Evolutionary conservation across 64 coral and sea anemone species (phyloP).

Genomic region (Trachythela sp.): DNA sequence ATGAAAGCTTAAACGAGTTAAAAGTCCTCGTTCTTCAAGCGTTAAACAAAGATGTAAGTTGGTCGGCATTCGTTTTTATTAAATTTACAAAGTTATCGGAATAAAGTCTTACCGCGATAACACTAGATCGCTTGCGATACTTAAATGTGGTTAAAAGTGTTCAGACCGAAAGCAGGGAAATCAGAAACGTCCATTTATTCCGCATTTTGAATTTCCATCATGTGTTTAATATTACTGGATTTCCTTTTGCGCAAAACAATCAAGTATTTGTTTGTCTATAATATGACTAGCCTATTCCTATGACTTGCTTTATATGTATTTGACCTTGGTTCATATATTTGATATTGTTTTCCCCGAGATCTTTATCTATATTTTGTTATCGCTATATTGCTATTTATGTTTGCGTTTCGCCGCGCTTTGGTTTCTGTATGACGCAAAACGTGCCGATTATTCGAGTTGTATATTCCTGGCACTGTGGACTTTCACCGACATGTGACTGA

Average conservation of each 20-base stretch:
- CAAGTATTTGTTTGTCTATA: background rate
- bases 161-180: no score
- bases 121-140: background rate
- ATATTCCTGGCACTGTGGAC: no score
- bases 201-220: no score
- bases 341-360: background rate
- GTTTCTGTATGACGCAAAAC: background rate
- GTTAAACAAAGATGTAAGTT: constrained; percentile 17
- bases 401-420: background rate
- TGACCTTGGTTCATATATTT: background rate
- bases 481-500: no score
- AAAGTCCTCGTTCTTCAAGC: constrained; percentile 11
- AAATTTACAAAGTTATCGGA: background rate
- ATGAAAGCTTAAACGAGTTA: constrained; percentile 8
- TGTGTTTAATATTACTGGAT: no score
- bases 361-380: background rate
- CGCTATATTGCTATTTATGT: background rate
- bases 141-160: no score
- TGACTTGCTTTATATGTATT: background rate
- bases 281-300: no score
- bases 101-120: background rate
- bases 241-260: background rate
- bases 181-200: no score
- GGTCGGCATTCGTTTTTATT: background rate
- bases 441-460: no score